Evolutionary conservation across 2,113 vertebrate species (phyloP).

Genomic region (Atlantisia rogersi): DNA sequence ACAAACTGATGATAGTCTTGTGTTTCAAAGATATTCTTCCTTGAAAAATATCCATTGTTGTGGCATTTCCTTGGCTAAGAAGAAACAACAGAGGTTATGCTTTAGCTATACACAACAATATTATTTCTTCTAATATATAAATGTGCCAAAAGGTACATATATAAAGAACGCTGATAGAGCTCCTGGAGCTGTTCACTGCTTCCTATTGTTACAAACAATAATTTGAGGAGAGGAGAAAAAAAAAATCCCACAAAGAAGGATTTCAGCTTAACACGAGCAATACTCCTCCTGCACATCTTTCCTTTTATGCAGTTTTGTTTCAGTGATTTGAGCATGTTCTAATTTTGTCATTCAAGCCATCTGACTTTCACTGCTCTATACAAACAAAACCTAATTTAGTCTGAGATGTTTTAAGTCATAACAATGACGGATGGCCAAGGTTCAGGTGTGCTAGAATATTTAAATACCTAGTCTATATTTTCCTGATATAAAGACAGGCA

Average conservation of each 20-base stretch:
- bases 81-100: conserved; percentile 54
- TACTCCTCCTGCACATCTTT: conserved; percentile 70
- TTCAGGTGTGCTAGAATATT: conserved; percentile 93
- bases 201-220: conserved; percentile 51
- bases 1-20: neutral
- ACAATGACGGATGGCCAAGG: conserved; percentile 96
- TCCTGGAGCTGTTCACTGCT: conserved; percentile 39
- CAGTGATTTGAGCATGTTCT: conserved; percentile 82
- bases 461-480: conserved; percentile 83
- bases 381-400: conserved; percentile 98
- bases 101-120: conserved; percentile 42
- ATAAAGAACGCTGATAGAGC: conserved; percentile 26
- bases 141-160: conserved; percentile 46
- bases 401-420: conserved; percentile 94
- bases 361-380: conserved; percentile 93
- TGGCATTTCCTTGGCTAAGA: conserved; percentile 43
- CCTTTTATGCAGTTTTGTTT: conserved; percentile 79
- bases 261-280: conserved; percentile 67
- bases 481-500: conserved; percentile 82
- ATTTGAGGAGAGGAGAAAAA: conserved; percentile 49
- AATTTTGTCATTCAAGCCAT: conserved; percentile 97
- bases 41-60: conserved; percentile 48
- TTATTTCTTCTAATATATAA: conserved; percentile 71
- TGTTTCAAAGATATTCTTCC: conserved; percentile 46
- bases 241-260: conserved; percentile 66